Percentiles rank a stretch among this genome's conserved stretches.
Conservation (phyloP, 2,888 invertebrate species). For the Ochlodes sylvanus region DNA sequence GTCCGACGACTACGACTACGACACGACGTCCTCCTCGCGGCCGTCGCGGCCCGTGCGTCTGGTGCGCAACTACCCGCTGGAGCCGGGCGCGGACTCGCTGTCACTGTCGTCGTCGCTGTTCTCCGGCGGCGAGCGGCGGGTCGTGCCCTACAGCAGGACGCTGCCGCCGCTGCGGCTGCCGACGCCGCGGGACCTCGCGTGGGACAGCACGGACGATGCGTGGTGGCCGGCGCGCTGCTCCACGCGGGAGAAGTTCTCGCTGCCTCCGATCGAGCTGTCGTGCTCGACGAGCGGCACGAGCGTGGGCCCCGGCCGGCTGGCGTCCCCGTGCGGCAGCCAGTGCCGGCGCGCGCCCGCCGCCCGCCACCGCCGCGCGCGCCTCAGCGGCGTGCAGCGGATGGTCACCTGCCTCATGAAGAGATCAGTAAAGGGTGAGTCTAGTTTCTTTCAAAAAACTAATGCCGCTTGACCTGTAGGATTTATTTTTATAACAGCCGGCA, state of each 20-base stretch:
- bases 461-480: too few relatives aligned
- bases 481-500: background rate
- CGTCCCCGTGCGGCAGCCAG: slow-evolving; percentile 44
- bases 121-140: slow-evolving; percentile 55
- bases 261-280: slow-evolving; percentile 59
- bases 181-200: slow-evolving; percentile 51
- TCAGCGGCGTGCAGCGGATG: slow-evolving; percentile 64
- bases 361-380: slow-evolving; percentile 44
- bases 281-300: slow-evolving; percentile 47
- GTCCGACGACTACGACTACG: slow-evolving; percentile 56
- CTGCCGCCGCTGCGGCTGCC: slow-evolving; percentile 71
- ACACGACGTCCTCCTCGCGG: slow-evolving; percentile 46
- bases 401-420: slow-evolving; percentile 65
- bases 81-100: slow-evolving; percentile 53
- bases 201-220: slow-evolving; percentile 56
- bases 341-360: slow-evolving; percentile 26
- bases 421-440: slow-evolving; percentile 58
- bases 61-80: slow-evolving; percentile 53
- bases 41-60: slow-evolving; percentile 52
- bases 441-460: background rate
- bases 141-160: slow-evolving; percentile 59
- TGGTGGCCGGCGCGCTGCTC: slow-evolving; percentile 64
- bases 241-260: slow-evolving; percentile 48
- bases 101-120: slow-evolving; percentile 63
- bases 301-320: too few relatives aligned